Evolutionary conservation across 2,797 vertebrate species (phyloP).

Genomic region (Coranthus polyacanthus): DNA sequence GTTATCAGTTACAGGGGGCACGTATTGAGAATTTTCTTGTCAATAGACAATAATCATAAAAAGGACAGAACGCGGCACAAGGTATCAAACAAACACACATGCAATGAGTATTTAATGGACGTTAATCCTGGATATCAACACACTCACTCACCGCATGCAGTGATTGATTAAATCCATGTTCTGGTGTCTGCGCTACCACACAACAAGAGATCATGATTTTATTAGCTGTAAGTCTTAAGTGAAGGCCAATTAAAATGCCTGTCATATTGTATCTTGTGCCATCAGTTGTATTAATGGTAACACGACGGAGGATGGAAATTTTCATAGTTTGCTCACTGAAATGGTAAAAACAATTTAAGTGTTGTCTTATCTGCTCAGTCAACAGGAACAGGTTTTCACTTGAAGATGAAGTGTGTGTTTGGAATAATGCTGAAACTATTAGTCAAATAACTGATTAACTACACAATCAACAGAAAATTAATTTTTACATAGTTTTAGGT

Average conservation of each 20-base stretch:
- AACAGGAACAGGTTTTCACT: background rate
- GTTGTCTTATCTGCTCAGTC: constrained; percentile 12
- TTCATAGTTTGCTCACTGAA: constrained; percentile 7
- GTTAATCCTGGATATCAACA: constrained; percentile 7
- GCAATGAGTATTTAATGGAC: constrained; percentile 9
- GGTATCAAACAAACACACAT: constrained; percentile 4
- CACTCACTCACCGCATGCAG: background rate
- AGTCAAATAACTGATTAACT: background rate
- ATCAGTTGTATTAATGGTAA: constrained; percentile 18
- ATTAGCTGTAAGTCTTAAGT: constrained; percentile 9
- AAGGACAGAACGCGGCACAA: background rate
- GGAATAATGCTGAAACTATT: background rate
- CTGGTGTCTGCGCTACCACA: background rate
- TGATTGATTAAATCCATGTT: constrained; percentile 8
- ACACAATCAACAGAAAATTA: no score
- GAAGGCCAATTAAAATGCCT: constrained; percentile 27
- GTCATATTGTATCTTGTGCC: constrained; percentile 13
- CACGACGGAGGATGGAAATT: background rate
- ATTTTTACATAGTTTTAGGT: no score
- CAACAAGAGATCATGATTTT: constrained; percentile 8
- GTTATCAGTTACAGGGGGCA: constrained; percentile 8
- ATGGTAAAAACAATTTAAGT: background rate
- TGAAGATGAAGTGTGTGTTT: background rate
- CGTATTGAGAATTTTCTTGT: background rate
- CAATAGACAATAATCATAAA: constrained; percentile 19